These are phyloP conservation scores for Hypselothyrea guttata DNA, from an alignment of 2,888 invertebrate genomes.

Conservation along the genomic window DNA sequence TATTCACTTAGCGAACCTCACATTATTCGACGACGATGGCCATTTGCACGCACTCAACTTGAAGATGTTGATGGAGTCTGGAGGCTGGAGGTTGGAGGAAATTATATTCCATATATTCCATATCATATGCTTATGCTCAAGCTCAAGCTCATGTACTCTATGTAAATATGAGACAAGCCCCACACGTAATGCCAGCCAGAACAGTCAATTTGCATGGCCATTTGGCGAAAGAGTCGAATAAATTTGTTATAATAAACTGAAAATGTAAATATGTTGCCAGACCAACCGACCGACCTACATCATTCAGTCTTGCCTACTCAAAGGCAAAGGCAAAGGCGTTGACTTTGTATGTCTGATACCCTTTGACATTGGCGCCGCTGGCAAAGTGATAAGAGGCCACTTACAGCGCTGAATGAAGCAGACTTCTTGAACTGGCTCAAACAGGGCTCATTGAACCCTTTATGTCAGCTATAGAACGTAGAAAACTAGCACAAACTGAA, in stretches of 20 bases:
- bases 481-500: too few species aligned
- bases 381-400: too few species aligned
- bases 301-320: not conserved
- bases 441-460: too few species aligned
- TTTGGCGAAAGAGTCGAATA: slow-evolving; percentile 25
- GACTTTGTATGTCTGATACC: slow-evolving; percentile 6
- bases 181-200: not conserved
- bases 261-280: slow-evolving; percentile 23
- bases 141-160: not conserved
- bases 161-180: slow-evolving; percentile 24
- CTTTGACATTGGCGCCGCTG: not conserved
- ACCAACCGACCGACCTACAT: slow-evolving; percentile 10
- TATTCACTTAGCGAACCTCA: slow-evolving; percentile 36
- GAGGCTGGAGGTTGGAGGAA: too few species aligned
- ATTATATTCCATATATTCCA: too few species aligned
- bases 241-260: slow-evolving; percentile 38
- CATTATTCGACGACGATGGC: slow-evolving; percentile 38
- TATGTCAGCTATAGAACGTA: too few species aligned
- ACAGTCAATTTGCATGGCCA: slow-evolving; percentile 41
- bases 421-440: too few species aligned
- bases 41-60: slow-evolving; percentile 62
- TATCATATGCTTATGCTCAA: not conserved
- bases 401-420: too few species aligned
- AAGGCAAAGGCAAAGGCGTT: slow-evolving; percentile 3
- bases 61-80: slow-evolving; percentile 17